Conservation (phyloP, 2,797 vertebrate species). For the Galago senegalensis region DNA sequence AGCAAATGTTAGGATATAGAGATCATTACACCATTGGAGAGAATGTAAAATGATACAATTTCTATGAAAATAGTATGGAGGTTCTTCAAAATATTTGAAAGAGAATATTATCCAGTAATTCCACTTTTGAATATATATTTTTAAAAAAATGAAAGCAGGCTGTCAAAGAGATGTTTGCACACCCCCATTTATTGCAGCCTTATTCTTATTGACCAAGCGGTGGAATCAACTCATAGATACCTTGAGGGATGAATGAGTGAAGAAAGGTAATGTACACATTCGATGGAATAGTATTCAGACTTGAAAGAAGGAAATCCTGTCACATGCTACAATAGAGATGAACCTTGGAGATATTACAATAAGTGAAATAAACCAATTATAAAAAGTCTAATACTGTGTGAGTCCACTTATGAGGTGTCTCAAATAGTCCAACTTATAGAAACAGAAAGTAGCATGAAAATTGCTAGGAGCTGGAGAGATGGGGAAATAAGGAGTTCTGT, state of each 20-base stretch:
- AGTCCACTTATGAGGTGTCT: not conserved
- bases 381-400: not conserved
- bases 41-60: not conserved
- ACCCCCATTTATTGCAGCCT: not conserved
- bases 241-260: not conserved
- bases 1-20: not conserved
- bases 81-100: not conserved
- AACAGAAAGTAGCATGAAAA: not conserved
- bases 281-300: not conserved
- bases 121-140: not conserved
- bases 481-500: too few relatives aligned
- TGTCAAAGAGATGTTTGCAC: not conserved
- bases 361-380: not conserved
- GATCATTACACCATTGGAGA: not conserved
- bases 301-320: not conserved
- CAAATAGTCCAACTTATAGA: not conserved
- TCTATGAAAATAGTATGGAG: not conserved
- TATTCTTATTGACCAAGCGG: not conserved
- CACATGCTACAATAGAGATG: not conserved
- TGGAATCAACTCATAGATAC: not conserved
- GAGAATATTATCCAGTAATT: not conserved
- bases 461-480: not conserved
- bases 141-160: not conserved
- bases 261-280: not conserved
- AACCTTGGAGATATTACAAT: not conserved